Percentiles rank a stretch among this genome's conserved stretches.
phyloP scores from a whole-genome alignment of 2,888 invertebrate species.

The Pandemis heparana region DNA sequence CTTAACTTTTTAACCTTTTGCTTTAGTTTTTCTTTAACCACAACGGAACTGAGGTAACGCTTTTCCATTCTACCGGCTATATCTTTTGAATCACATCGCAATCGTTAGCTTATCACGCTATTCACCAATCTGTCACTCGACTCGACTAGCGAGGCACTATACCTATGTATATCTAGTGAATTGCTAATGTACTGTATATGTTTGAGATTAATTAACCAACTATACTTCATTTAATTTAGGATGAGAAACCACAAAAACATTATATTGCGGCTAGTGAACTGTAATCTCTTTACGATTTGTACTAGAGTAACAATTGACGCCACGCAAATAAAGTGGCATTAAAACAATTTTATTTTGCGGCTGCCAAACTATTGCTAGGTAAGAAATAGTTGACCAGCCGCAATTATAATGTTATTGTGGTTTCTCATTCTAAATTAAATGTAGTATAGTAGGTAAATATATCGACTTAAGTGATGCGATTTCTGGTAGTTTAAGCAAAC shows the following conservation, averaged over 20 bases:
- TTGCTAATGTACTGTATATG: slow-evolving; percentile 1
- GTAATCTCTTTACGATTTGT: too few relatives aligned
- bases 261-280: too few relatives aligned
- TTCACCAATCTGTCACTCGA: slow-evolving; percentile 42
- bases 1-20: slow-evolving; percentile 16
- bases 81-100: slow-evolving; percentile 38
- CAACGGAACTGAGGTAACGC: slow-evolving; percentile 11
- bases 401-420: too few relatives aligned
- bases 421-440: too few relatives aligned
- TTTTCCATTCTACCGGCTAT: slow-evolving; percentile 33
- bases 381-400: too few relatives aligned
- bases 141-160: slow-evolving; percentile 14
- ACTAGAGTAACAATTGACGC: too few relatives aligned
- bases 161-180: neutral
- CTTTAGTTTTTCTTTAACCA: slow-evolving; percentile 14
- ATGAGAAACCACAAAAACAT: too few relatives aligned
- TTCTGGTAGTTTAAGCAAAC: neutral
- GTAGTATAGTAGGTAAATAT: neutral
- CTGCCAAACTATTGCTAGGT: too few relatives aligned
- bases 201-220: slow-evolving; percentile 16
- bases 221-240: too few relatives aligned
- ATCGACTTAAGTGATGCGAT: neutral
- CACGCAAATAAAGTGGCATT: too few relatives aligned
- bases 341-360: too few relatives aligned
- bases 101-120: slow-evolving; percentile 38